Conservation (phyloP, 2,888 invertebrate species). For the Taenaris catops region DNA sequence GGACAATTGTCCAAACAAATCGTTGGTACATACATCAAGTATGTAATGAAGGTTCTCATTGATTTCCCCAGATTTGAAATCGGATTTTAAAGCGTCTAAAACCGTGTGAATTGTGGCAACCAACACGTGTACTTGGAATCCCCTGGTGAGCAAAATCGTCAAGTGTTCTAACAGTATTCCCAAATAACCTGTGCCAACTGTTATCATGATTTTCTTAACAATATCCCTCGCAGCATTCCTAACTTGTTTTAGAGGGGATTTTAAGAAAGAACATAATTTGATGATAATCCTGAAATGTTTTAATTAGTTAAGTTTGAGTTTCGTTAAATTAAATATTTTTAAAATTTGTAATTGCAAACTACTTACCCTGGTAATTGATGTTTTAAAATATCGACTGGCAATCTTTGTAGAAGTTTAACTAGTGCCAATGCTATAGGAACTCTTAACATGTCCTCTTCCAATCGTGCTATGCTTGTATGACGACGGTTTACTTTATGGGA, state of each 20-base stretch:
- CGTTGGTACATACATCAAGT: slow-evolving; percentile 90
- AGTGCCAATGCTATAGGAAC: slow-evolving; percentile 96
- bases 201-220: slow-evolving; percentile 93
- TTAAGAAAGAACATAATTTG: slow-evolving; percentile 94
- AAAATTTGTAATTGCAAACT: no score
- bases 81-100: slow-evolving; percentile 84
- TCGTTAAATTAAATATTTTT: no score
- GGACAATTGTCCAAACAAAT: slow-evolving; percentile 91
- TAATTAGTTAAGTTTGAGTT: no score
- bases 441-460: slow-evolving; percentile 93
- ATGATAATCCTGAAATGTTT: slow-evolving; percentile 87
- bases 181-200: slow-evolving; percentile 91
- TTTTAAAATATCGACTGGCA: slow-evolving; percentile 88
- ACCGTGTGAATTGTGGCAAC: slow-evolving; percentile 93
- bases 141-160: slow-evolving; percentile 88
- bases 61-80: slow-evolving; percentile 88
- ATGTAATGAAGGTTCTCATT: slow-evolving; percentile 88
- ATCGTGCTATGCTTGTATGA: slow-evolving; percentile 82
- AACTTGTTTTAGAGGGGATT: slow-evolving; percentile 93
- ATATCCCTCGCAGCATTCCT: slow-evolving; percentile 92
- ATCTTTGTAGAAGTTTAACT: slow-evolving; percentile 92
- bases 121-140: slow-evolving; percentile 96
- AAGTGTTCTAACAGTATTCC: slow-evolving; percentile 89
- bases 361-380: slow-evolving; percentile 89
- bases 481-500: slow-evolving; percentile 90